phyloP scores from a whole-genome alignment of 2,888 invertebrate species.

The Aphidoletes aphidimyza region DNA sequence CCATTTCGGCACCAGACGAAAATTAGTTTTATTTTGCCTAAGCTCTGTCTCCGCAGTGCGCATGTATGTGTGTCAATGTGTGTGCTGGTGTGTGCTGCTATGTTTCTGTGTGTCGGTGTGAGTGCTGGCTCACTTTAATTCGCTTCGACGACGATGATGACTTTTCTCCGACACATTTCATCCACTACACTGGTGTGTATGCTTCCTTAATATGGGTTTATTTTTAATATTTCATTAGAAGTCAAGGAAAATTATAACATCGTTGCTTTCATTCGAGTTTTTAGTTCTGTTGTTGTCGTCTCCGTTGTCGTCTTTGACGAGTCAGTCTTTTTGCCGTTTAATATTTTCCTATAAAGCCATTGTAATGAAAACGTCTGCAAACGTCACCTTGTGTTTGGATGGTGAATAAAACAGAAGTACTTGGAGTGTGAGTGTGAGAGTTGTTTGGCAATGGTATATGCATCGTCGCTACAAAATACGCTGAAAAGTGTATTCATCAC shows the following conservation, averaged over 20 bases:
- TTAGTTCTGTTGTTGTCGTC: background rate
- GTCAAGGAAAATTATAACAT: slow-evolving; percentile 24
- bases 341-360: slow-evolving; percentile 43
- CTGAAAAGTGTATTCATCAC: background rate
- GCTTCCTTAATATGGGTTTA: slow-evolving; percentile 19
- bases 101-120: too few relatives aligned
- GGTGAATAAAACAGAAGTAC: slow-evolving; percentile 33
- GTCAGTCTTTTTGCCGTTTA: slow-evolving; percentile 44
- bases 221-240: slow-evolving; percentile 52
- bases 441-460: background rate
- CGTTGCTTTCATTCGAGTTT: background rate
- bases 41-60: too few relatives aligned
- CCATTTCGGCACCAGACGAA: slow-evolving; percentile 43
- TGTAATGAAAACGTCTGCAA: slow-evolving; percentile 54
- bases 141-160: slow-evolving; percentile 16
- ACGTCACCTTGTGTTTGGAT: slow-evolving; percentile 45
- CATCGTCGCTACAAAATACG: background rate
- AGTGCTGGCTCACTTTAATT: background rate
- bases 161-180: slow-evolving; percentile 42
- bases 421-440: background rate
- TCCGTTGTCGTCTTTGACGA: slow-evolving; percentile 17
- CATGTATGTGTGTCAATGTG: too few relatives aligned
- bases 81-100: too few relatives aligned
- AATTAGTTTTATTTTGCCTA: slow-evolving; percentile 40
- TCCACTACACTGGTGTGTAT: background rate